Base-by-base conservation (phyloP, 2,113 vertebrate genomes). In the Dipodomys stephensi region DNA sequence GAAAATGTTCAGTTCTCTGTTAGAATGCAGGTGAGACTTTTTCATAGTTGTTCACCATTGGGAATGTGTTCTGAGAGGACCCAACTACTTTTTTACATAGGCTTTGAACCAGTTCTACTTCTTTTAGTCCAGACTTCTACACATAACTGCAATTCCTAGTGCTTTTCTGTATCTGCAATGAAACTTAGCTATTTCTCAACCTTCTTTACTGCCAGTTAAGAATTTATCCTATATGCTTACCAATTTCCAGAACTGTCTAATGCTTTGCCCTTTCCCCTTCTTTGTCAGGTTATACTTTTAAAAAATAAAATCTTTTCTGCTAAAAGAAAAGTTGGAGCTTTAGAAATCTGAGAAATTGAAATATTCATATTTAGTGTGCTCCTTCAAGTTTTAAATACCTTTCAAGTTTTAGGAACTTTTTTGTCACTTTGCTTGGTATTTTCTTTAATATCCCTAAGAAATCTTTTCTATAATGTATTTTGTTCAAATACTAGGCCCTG, bases 341-440 rank as follows among this genome's bases (percentile, higher is more conserved):
- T 86, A 79, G 64, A 35, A 88, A 35, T 92, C 76, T 69, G 49
- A 74, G 85, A 92, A 92, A 16, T 49, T 74, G 8, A 49, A 83
- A 79, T 87, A 83, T 35, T 85, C 28, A n/a, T 80, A 28, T 73
- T 89, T 27, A 46, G 28, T 81, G n/a, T 81, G 19, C 7, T 87
- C n/a, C 86, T 93, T 89, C 68, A 60, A 62, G 5, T 85, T 91
- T 89, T 77, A 78, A 87, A 82, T 82, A 53, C 30, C 77, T 88
- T 93, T 89, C 68, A 60, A 62, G 5, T 85, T 91, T 89, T 77
- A 78, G 6, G 65, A 7, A 7, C 12, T 73, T 53, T 86, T 87
- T 64, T 80, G 18, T 64, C 44, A 7, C 82, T 83, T 71, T 83
- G 20, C 15, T n/a, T 82, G 35, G 6, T 74, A 46, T 88, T 44